Evolutionary conservation across 2,113 vertebrate species (phyloP).

Genomic region (Callionymus lyra): DNA sequence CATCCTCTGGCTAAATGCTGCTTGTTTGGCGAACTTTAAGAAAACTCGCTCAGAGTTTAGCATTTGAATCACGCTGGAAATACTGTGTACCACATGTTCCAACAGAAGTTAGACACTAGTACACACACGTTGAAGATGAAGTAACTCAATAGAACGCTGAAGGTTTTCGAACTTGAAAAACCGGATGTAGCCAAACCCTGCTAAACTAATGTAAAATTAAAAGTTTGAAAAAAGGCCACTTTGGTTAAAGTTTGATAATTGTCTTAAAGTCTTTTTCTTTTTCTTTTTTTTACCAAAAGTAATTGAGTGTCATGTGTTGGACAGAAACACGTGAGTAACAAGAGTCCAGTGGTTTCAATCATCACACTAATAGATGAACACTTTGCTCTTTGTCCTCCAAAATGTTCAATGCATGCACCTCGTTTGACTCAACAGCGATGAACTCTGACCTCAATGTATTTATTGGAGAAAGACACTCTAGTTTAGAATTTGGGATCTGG

Average conservation of each 20-base stretch:
- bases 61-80: not conserved
- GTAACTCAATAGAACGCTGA: no score
- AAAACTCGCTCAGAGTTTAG: no score
- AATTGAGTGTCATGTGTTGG: not conserved
- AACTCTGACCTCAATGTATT: conserved; percentile 24
- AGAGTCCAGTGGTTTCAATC: not conserved
- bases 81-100: not conserved
- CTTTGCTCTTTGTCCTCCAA: conserved; percentile 6
- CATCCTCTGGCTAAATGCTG: not conserved
- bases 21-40: not conserved
- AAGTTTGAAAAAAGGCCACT: no score
- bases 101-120: not conserved
- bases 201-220: no score
- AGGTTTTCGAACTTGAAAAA: no score
- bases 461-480: conserved; percentile 3
- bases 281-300: not conserved
- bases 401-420: not conserved
- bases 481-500: not conserved
- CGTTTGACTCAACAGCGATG: conserved; percentile 3
- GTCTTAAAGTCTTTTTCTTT: not conserved
- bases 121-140: not conserved
- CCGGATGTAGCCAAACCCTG: no score
- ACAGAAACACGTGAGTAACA: not conserved
- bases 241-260: not conserved
- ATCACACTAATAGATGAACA: not conserved